Evolutionary conservation across 2,113 vertebrate species (phyloP).

Genomic region (Poeciliopsis retropinna): DNA sequence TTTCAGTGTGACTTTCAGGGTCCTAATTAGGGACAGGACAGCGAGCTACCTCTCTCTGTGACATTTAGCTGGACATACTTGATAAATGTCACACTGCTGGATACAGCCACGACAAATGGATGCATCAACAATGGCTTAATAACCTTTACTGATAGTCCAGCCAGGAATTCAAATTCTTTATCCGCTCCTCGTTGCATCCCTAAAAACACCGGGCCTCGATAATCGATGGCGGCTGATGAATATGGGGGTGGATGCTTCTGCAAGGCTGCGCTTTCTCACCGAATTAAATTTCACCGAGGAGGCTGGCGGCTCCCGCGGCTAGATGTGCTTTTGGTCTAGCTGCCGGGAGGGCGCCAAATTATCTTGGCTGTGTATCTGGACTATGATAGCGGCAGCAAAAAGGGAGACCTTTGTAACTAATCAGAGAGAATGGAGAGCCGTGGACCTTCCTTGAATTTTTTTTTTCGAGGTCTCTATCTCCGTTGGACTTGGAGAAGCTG

Average conservation of each 20-base stretch:
- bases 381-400: constrained; percentile 40
- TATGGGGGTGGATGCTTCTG: constrained; percentile 16
- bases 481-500: constrained; percentile 41
- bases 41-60: constrained; percentile 74
- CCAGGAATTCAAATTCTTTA: constrained; percentile 80
- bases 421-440: constrained; percentile 64
- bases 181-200: constrained; percentile 61
- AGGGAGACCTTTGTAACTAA: constrained; percentile 74
- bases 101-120: constrained; percentile 77
- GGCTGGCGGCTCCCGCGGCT: constrained; percentile 22
- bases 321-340: neutral
- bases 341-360: constrained; percentile 54
- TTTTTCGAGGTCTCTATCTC: constrained; percentile 40
- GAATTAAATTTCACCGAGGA: constrained; percentile 46
- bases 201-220: constrained; percentile 67
- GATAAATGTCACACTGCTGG: constrained; percentile 82
- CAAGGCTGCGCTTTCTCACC: constrained; percentile 6
- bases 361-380: constrained; percentile 62
- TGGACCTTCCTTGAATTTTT: constrained; percentile 42
- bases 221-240: constrained; percentile 57
- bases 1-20: constrained; percentile 73
- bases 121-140: constrained; percentile 81
- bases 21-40: constrained; percentile 76
- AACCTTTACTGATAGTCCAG: constrained; percentile 82
- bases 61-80: constrained; percentile 75